These are phyloP conservation scores for Oceanodroma leucorhoa DNA, from an alignment of 2,797 vertebrate genomes.

Conservation along the genomic window DNA sequence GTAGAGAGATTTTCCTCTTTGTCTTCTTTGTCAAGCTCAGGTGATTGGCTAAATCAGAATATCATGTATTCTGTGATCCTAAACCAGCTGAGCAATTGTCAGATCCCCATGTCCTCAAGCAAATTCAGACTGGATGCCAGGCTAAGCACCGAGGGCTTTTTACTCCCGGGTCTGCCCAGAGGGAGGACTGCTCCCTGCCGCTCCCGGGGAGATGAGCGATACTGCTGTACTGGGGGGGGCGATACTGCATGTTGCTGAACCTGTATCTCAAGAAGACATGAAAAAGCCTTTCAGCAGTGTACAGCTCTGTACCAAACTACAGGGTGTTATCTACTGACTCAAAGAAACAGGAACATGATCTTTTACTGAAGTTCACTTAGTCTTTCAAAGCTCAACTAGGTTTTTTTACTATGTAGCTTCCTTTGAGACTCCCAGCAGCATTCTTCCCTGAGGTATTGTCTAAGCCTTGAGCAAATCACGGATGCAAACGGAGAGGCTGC, in stretches of 20 bases:
- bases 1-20: background rate
- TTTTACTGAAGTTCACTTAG: background rate
- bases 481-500: background rate
- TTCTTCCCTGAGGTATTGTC: background rate
- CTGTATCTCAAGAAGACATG: background rate
- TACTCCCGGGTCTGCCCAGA: fast-evolving
- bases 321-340: background rate
- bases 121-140: background rate
- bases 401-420: background rate
- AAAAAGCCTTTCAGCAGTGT: background rate
- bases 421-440: background rate
- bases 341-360: background rate
- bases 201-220: fast-evolving
- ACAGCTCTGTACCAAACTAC: background rate
- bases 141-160: background rate
- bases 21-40: background rate
- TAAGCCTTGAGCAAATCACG: background rate
- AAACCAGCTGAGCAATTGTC: background rate
- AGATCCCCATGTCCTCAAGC: background rate
- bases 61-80: fast-evolving
- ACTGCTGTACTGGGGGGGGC: no score
- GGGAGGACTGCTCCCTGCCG: fast-evolving
- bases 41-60: background rate
- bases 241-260: fast-evolving
- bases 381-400: background rate